Percentiles rank a stretch among this genome's conserved stretches.
Conservation (phyloP, 2,888 invertebrate species). For the Elegia similella region DNA sequence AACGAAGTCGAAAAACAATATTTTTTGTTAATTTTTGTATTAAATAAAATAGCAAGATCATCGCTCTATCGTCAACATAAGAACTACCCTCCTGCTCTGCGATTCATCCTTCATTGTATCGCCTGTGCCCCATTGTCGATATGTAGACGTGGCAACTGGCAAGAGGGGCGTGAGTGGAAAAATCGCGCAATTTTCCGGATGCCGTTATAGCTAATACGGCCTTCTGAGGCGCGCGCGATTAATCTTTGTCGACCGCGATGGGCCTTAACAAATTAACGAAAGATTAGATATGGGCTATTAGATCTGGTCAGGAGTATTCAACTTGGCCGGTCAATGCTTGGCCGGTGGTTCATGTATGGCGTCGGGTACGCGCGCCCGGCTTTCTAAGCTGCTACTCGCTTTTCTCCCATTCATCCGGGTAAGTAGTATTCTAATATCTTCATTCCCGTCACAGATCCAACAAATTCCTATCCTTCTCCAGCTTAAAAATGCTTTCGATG, state of each 20-base stretch:
- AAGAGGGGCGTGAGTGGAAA: conserved; percentile 68
- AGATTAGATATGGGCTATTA: not conserved
- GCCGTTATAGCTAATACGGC: conserved; percentile 75
- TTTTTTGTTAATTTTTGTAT: too few species aligned
- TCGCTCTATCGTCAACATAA: not conserved
- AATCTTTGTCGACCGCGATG: conserved; percentile 74
- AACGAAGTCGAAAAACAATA: too few species aligned
- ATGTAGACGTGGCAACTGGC: conserved; percentile 61
- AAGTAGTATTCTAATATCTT: too few species aligned
- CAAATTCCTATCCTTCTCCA: too few species aligned
- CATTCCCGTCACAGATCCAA: too few species aligned
- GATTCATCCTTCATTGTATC: conserved; percentile 48
- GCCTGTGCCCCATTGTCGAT: conserved; percentile 57
- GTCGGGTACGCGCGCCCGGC: too few species aligned
- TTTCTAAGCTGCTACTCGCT: too few species aligned
- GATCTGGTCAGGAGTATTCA: too few species aligned
- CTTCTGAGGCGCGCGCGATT: conserved; percentile 66
- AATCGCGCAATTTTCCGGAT: conserved; percentile 76
- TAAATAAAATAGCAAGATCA: not conserved
- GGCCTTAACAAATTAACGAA: conserved; percentile 27
- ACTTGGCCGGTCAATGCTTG: too few species aligned
- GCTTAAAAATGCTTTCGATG: too few species aligned
- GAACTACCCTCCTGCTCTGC: conserved; percentile 16
- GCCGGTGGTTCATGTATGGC: too few species aligned
- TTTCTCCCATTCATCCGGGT: too few species aligned